Conservation (phyloP, 2,888 invertebrate genomes). For the Sinohyriopsis cumingii region DNA sequence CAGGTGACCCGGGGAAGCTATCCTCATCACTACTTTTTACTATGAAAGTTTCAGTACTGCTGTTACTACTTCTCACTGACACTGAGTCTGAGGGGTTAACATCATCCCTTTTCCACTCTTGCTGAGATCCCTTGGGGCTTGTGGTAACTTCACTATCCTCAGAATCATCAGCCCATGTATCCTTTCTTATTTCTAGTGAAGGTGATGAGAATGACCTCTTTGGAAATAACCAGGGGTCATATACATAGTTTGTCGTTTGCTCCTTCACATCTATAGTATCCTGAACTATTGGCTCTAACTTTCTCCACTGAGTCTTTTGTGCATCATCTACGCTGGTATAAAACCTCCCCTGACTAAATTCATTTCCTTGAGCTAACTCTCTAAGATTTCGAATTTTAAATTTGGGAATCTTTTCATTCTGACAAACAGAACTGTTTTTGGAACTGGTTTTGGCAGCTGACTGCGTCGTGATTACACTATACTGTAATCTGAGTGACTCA, state of each 20-base stretch:
- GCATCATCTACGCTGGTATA: constrained; percentile 3
- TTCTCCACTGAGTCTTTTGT: too few relatives aligned
- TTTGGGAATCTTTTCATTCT: constrained; percentile 7
- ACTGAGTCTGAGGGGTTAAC: constrained; percentile 16
- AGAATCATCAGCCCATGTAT: too few relatives aligned
- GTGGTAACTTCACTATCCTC: too few relatives aligned
- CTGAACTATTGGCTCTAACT: too few relatives aligned
- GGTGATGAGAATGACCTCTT: too few relatives aligned
- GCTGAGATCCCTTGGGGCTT: too few relatives aligned
- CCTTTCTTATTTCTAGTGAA: too few relatives aligned
- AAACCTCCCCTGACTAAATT: constrained; percentile 51
- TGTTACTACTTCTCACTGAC: constrained; percentile 26
- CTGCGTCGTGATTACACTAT: not conserved
- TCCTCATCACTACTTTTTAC: constrained; percentile 58
- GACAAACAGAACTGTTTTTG: not conserved
- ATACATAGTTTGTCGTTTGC: too few relatives aligned
- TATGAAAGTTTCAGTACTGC: constrained; percentile 64
- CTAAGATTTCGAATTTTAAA: constrained; percentile 56
- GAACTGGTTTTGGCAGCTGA: not conserved
- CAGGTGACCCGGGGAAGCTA: constrained; percentile 14
- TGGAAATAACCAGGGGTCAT: too few relatives aligned
- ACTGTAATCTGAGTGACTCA: not conserved
- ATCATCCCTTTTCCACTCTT: not conserved
- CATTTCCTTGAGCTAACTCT: constrained; percentile 55
- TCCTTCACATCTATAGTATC: too few relatives aligned